phyloP scores from a whole-genome alignment of 2,797 vertebrate species.

The Triplophysa bombifrons region DNA sequence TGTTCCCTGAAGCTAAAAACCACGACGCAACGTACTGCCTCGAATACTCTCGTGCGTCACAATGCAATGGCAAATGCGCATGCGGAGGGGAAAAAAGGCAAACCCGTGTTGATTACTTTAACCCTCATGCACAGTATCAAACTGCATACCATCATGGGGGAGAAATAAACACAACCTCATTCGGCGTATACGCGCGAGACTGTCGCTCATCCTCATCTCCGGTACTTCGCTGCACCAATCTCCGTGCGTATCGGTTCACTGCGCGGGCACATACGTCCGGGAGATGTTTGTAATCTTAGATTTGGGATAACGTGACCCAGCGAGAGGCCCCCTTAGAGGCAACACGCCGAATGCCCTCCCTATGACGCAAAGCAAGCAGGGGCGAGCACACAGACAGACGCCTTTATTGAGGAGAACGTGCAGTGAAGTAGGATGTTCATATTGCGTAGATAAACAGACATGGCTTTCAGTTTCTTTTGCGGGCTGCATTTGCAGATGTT shows the following conservation, averaged over 20 bases:
- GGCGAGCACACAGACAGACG: constrained; percentile 8
- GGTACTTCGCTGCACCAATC: background rate
- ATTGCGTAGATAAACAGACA: background rate
- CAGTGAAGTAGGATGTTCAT: background rate
- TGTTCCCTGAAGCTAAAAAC: constrained; percentile 14
- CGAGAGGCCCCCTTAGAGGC: constrained; percentile 15
- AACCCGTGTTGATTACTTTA: constrained; percentile 21
- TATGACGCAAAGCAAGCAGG: constrained; percentile 32
- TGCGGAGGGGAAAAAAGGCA: background rate
- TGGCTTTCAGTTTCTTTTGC: background rate
- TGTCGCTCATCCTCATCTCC: constrained; percentile 8
- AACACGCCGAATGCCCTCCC: background rate
- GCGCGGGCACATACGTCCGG: background rate
- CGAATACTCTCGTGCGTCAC: constrained; percentile 14
- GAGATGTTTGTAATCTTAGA: constrained; percentile 23
- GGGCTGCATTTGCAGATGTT: background rate
- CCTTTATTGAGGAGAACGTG: background rate
- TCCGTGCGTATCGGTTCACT: background rate
- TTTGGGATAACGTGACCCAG: constrained; percentile 33
- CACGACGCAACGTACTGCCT: background rate
- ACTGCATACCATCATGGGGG: background rate
- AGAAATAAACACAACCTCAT: background rate
- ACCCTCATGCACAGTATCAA: background rate
- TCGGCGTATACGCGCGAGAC: background rate
- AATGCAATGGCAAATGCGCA: constrained; percentile 17